A percentile compares a stretch with the other conserved stretches of the same genome.
Evolutionary conservation across 2,888 invertebrate species (phyloP).

Genomic region (Rotaria socialis): DNA sequence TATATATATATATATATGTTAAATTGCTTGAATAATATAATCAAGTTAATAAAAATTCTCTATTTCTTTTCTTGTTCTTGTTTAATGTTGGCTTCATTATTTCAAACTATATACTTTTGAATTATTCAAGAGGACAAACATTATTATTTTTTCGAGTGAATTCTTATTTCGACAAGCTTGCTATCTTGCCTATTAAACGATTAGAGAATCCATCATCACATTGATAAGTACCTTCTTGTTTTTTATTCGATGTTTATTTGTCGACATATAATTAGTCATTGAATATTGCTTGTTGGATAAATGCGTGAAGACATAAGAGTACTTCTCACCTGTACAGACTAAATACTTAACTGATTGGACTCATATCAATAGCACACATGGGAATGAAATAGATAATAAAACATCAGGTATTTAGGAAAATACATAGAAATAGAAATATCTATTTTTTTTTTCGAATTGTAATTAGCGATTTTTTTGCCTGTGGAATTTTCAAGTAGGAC

Average conservation of each 20-base stretch:
- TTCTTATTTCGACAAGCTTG: neutral
- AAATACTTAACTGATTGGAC: constrained; percentile 26
- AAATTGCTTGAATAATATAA: neutral
- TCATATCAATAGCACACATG: constrained; percentile 12
- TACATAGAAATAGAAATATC: too few relatives aligned
- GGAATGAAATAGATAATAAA: neutral
- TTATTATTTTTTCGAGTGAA: constrained; percentile 26
- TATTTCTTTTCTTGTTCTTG: neutral
- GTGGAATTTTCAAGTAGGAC: neutral
- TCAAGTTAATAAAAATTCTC: neutral
- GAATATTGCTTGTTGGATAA: neutral
- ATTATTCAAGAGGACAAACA: constrained; percentile 1
- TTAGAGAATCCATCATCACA: constrained; percentile 16
- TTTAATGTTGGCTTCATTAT: neutral
- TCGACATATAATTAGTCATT: constrained; percentile 11
- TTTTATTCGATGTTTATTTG: neutral
- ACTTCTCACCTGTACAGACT: constrained; percentile 25
- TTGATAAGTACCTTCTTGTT: constrained; percentile 4
- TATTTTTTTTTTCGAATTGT: neutral
- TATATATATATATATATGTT: neutral
- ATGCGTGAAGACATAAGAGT: constrained; percentile 18
- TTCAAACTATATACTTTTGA: neutral
- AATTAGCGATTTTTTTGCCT: constrained; percentile 18
- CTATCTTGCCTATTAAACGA: constrained; percentile 32
- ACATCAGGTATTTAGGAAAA: neutral